Evolutionary conservation across 2,797 vertebrate genomes (phyloP).

Genomic region (Aythya fuligula): DNA sequence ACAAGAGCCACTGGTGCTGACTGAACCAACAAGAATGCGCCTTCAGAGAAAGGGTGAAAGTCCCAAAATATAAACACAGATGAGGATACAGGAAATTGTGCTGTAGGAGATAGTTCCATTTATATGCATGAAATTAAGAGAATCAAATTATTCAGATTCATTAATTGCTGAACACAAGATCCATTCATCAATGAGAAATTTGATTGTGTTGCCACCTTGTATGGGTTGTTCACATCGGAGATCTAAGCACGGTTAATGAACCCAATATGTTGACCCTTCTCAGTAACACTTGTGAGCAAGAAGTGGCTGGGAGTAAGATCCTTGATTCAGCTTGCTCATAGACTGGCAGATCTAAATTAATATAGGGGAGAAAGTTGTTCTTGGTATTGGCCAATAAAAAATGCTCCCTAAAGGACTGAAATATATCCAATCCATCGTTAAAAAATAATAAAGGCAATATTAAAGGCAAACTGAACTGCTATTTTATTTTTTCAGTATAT

Average conservation of each 20-base stretch:
- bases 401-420: background rate
- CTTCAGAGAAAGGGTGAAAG: slow-evolving; percentile 84
- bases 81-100: background rate
- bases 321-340: background rate
- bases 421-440: background rate
- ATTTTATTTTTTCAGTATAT: background rate
- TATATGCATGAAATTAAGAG: background rate
- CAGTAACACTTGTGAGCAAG: background rate
- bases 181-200: background rate
- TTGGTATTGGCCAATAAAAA: background rate
- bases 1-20: slow-evolving; percentile 90
- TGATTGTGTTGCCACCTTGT: accelerated
- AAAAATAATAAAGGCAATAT: slow-evolving; percentile 21
- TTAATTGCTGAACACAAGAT: background rate
- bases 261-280: background rate
- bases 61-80: slow-evolving; percentile 68
- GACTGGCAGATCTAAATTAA: background rate
- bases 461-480: background rate
- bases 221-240: background rate
- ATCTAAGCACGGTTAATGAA: background rate
- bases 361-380: background rate
- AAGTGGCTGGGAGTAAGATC: background rate
- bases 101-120: background rate
- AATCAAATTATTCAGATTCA: background rate
- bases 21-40: slow-evolving; percentile 87